phyloP scores from a whole-genome alignment of 2,113 vertebrate species.

The Tringa solitaria region DNA sequence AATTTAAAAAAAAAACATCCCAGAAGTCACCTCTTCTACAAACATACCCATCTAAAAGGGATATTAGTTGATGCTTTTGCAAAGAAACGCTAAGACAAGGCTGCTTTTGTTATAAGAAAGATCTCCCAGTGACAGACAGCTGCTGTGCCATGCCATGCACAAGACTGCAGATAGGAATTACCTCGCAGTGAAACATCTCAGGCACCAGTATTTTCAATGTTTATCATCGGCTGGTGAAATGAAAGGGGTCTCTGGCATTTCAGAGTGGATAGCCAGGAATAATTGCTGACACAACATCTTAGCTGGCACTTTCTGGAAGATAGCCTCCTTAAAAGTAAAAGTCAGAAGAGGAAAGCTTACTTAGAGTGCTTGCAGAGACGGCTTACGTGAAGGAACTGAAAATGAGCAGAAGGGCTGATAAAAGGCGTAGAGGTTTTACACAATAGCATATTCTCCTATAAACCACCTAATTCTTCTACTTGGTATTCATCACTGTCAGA shows the following conservation, averaged over 20 bases:
- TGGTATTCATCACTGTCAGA: slow-evolving; percentile 80
- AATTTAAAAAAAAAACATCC: slow-evolving; percentile 13
- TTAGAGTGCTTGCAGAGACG: background rate
- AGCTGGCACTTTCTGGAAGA: slow-evolving; percentile 49
- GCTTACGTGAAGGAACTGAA: slow-evolving; percentile 76
- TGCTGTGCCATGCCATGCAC: background rate
- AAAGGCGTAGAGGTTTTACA: slow-evolving; percentile 64
- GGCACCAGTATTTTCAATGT: background rate
- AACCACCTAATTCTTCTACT: slow-evolving; percentile 76
- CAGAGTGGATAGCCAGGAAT: background rate
- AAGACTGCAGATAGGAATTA: slow-evolving; percentile 13
- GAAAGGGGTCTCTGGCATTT: slow-evolving; percentile 38
- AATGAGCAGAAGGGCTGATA: slow-evolving; percentile 78
- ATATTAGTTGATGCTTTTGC: slow-evolving; percentile 13
- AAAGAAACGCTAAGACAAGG: slow-evolving; percentile 34
- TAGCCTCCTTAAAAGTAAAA: slow-evolving; percentile 42
- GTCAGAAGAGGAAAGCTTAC: slow-evolving; percentile 40
- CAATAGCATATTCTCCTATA: slow-evolving; percentile 77
- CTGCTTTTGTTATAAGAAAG: slow-evolving; percentile 32
- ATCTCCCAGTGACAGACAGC: slow-evolving; percentile 53
- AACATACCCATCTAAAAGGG: slow-evolving; percentile 42
- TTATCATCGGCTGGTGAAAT: slow-evolving; percentile 32
- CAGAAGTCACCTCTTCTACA: slow-evolving; percentile 57
- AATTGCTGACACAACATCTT: slow-evolving; percentile 47
- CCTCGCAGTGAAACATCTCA: background rate